Evolutionary conservation across 2,888 invertebrate genomes (phyloP).

Genomic region (Agrotis ipsilon): DNA sequence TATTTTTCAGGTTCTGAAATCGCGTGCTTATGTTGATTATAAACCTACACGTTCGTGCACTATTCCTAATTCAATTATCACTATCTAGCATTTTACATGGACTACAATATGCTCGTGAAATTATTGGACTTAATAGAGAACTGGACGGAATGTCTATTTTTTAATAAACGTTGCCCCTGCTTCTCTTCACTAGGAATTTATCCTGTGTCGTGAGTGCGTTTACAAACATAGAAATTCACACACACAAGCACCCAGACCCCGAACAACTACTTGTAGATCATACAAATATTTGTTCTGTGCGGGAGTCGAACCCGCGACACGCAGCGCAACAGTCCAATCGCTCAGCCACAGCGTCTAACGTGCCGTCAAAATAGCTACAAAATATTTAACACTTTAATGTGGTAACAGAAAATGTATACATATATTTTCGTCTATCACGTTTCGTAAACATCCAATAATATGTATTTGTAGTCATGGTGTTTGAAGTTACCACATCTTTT

Average conservation of each 20-base stretch:
- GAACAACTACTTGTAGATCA: too few species aligned
- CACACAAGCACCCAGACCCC: too few species aligned
- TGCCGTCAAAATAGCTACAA: too few species aligned
- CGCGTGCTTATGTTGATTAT: constrained; percentile 14
- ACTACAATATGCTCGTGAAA: neutral
- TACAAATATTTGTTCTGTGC: too few species aligned
- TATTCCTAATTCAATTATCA: constrained; percentile 29
- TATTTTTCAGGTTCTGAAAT: constrained; percentile 3
- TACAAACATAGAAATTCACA: too few species aligned
- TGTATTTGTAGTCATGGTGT: neutral
- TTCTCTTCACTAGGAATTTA: too few species aligned
- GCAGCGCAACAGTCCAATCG: too few species aligned
- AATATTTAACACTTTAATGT: constrained; percentile 3
- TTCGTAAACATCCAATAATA: neutral
- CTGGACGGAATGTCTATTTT: neutral
- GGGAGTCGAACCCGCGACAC: too few species aligned
- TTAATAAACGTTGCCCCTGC: too few species aligned
- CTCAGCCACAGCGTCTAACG: too few species aligned
- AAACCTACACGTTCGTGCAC: constrained; percentile 16
- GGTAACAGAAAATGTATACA: neutral
- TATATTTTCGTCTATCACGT: neutral
- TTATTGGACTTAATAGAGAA: constrained; percentile 2
- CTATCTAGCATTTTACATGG: constrained; percentile 14
- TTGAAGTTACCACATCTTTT: too few species aligned
- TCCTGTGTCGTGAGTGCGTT: too few species aligned